Conservation (phyloP, 2,888 invertebrate species). For the Synanthedon formicaeformis region DNA sequence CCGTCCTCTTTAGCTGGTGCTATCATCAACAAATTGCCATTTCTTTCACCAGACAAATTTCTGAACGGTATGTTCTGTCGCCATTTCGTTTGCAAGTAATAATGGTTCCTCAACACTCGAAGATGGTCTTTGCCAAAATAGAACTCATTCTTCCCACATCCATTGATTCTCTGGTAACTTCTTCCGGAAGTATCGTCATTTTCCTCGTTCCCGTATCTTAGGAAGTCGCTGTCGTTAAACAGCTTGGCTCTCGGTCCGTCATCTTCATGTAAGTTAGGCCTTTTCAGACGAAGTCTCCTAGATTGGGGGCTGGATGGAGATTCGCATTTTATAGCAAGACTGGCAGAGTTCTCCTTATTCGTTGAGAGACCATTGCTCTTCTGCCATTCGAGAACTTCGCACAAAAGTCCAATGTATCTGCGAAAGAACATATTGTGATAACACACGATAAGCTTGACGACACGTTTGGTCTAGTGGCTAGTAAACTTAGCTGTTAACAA, state of each 20-base stretch:
- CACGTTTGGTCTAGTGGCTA: no score
- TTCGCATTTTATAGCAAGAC: constrained; percentile 68
- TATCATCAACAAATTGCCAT: constrained; percentile 77
- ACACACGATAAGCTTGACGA: no score
- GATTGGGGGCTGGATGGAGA: constrained; percentile 47
- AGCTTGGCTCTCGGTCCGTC: constrained; percentile 32
- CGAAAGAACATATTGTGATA: constrained; percentile 2
- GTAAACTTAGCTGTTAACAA: no score
- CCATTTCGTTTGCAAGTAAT: constrained; percentile 49
- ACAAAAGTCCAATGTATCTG: constrained; percentile 88
- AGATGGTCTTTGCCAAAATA: constrained; percentile 50
- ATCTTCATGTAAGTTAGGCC: constrained; percentile 41
- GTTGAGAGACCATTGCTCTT: constrained; percentile 60
- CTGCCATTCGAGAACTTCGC: constrained; percentile 92
- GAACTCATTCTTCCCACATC: constrained; percentile 30
- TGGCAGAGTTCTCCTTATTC: constrained; percentile 57
- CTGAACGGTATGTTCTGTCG: constrained; percentile 60
- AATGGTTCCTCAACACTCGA: constrained; percentile 45
- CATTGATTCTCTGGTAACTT: constrained; percentile 22
- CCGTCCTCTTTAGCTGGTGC: constrained; percentile 60
- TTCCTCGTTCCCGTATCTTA: constrained; percentile 48
- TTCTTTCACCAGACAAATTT: constrained; percentile 62
- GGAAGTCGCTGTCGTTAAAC: constrained; percentile 28
- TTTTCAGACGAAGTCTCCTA: constrained; percentile 40
- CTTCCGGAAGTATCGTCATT: constrained; percentile 40